phyloP scores from a whole-genome alignment of 2,888 invertebrate genomes.

The Amphipoea oculea region DNA sequence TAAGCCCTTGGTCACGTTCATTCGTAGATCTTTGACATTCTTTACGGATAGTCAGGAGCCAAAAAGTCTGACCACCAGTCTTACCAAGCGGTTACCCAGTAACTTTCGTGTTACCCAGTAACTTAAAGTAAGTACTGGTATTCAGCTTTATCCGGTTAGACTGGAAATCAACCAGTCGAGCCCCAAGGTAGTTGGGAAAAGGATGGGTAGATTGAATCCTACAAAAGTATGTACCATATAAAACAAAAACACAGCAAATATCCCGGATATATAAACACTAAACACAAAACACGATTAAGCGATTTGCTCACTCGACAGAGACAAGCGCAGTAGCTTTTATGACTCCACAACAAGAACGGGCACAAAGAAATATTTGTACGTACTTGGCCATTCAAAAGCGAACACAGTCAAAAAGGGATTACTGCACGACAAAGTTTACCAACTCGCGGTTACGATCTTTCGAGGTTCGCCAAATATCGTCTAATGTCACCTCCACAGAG shows the following conservation, averaged over 20 bases:
- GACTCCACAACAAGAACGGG: slow-evolving; percentile 50
- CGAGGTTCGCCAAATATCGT: slow-evolving; percentile 63
- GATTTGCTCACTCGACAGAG: slow-evolving; percentile 19
- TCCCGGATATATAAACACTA: slow-evolving; percentile 5
- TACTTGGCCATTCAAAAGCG: slow-evolving; percentile 61
- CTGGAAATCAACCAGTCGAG: not conserved
- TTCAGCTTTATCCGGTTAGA: not conserved
- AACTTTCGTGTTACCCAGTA: too few relatives aligned
- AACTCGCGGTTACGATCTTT: slow-evolving; percentile 67
- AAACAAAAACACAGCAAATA: slow-evolving; percentile 1
- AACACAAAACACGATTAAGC: slow-evolving; percentile 23
- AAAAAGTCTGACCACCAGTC: not conserved
- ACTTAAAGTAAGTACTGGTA: not conserved
- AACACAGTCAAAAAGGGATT: slow-evolving; percentile 70
- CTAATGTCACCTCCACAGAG: slow-evolving; percentile 58
- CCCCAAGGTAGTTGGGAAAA: not conserved
- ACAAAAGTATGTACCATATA: not conserved
- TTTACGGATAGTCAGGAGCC: not conserved
- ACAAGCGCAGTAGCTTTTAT: slow-evolving; percentile 49
- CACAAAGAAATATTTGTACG: slow-evolving; percentile 62
- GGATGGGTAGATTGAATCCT: not conserved
- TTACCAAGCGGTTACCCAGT: not conserved
- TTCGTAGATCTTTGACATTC: not conserved
- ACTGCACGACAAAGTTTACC: slow-evolving; percentile 69
- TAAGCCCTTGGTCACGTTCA: not conserved